Evolutionary conservation across 92 coral and sea anemone genomes (phyloP).

Genomic region (Heteractis magnifica): DNA sequence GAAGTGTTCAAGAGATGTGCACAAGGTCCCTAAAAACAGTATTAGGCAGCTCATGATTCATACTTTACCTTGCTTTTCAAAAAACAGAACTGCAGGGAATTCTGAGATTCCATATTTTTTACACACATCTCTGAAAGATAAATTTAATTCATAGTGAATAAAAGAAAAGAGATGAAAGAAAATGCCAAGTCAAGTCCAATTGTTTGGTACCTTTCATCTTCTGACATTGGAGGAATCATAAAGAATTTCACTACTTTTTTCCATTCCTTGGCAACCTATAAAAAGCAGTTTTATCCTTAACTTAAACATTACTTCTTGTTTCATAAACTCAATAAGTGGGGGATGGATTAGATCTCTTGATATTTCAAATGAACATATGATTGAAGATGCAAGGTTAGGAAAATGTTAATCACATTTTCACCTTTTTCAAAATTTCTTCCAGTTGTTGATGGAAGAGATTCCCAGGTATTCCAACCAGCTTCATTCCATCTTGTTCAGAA

Average conservation of each 20-base stretch:
- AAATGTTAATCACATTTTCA: neutral
- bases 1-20: neutral
- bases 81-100: conserved; percentile 65
- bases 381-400: too few species aligned
- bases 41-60: neutral
- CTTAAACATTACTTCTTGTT: too few species aligned
- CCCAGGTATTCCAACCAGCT: conserved; percentile 69
- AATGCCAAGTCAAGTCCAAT: neutral
- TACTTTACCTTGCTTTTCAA: conserved; percentile 56
- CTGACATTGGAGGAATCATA: conserved; percentile 48
- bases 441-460: conserved; percentile 44
- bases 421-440: conserved; percentile 65
- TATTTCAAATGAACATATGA: too few species aligned
- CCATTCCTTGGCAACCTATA: conserved; percentile 47
- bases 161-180: neutral
- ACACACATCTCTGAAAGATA: conserved; percentile 39
- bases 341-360: too few species aligned
- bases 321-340: too few species aligned
- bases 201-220: conserved; percentile 48
- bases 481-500: conserved; percentile 40
- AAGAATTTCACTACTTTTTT: conserved; percentile 32
- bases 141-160: neutral
- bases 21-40: neutral
- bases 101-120: conserved; percentile 44
- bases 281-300: neutral